Base-by-base conservation (phyloP, 2,888 invertebrate species). In the Rambutsinella grinnellia region DNA sequence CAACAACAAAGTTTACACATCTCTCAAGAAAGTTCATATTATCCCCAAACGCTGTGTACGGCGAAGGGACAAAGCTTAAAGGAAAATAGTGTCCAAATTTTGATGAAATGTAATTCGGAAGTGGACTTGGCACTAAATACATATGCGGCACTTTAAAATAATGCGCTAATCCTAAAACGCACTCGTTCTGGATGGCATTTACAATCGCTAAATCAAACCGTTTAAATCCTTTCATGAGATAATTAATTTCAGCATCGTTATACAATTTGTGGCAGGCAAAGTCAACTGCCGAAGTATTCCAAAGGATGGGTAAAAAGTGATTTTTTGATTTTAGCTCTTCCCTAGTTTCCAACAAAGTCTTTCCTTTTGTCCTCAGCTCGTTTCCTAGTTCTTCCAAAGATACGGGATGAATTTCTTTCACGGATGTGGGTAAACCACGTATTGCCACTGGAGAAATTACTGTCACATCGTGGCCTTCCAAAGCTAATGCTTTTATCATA, bases 391-490 rank as follows among this genome's bases (percentile, higher is more conserved):
- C 76, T 53, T 80, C 79, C 1, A 56, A 44, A 0, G 74, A 47
- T 1, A 44, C 53, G 3, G 78, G 76, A 58, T 72, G 65, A 15
- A 75, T 66, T 49, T 79, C 85, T 47, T 83, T 83, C 56, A 84
- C 85, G 47, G 84, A 85, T 1, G 87, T 88, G 0, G 86, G 81
- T 0, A 87, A 85, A 1, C 87, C 86, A 10, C 86, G 84, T 0
- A 85, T 83, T 62, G 87, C 87, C 66, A 86, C 82, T 1, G 87
- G 87, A 1, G 89, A 87, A 17, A 89, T 88, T 0, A 89, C 88
- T 1, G 89, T 89, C 0, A 90, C 88, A 81, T 89, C 88, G 79
- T 90, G 89, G 0, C 89, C 89, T 58, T 88, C 86, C 19, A 85
- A 83, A 8, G 89, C 89, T 61, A 90, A 71, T 74, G 88, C 89